Conservation (phyloP, 2,797 vertebrate species). For the Phrynocephalus guinanensis region DNA sequence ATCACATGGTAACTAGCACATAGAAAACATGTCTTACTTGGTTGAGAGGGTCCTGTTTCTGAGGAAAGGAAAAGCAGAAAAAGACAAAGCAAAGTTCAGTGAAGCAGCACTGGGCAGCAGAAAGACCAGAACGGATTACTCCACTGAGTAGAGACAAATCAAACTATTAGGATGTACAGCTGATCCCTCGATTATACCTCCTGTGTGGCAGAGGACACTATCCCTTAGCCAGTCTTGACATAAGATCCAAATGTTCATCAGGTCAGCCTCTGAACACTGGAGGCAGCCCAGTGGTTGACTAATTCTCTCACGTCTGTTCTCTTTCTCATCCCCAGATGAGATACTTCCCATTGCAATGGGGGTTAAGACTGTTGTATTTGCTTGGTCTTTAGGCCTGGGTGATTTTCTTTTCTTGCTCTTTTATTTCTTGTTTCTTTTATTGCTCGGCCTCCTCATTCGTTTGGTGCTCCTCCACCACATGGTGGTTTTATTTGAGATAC, state of each 20-base stretch:
- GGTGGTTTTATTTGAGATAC: background rate
- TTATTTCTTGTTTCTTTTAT: background rate
- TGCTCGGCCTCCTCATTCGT: background rate
- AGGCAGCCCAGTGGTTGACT: background rate
- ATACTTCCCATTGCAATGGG: background rate
- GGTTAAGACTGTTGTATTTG: background rate
- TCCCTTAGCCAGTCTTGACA: background rate
- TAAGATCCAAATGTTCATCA: background rate
- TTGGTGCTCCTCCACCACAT: too few species aligned
- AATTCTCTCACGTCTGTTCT: background rate
- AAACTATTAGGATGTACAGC: background rate
- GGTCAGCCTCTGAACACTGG: background rate
- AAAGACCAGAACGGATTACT: background rate
- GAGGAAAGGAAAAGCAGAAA: conserved; percentile 66
- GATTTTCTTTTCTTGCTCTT: background rate
- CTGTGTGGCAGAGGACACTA: too few species aligned
- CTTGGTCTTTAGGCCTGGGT: background rate
- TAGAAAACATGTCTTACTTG: conserved; percentile 79
- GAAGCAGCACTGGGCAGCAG: background rate
- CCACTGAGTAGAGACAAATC: background rate
- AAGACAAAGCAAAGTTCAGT: conserved; percentile 42
- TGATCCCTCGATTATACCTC: background rate
- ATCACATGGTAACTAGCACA: conserved; percentile 4
- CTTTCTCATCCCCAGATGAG: too few species aligned
- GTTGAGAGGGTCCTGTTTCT: conserved; percentile 89